Percentiles rank a stretch among this genome's conserved stretches.
These are phyloP conservation scores for Sphaeridia pumilis DNA, from an alignment of 2,888 invertebrate genomes.

Conservation along the genomic window DNA sequence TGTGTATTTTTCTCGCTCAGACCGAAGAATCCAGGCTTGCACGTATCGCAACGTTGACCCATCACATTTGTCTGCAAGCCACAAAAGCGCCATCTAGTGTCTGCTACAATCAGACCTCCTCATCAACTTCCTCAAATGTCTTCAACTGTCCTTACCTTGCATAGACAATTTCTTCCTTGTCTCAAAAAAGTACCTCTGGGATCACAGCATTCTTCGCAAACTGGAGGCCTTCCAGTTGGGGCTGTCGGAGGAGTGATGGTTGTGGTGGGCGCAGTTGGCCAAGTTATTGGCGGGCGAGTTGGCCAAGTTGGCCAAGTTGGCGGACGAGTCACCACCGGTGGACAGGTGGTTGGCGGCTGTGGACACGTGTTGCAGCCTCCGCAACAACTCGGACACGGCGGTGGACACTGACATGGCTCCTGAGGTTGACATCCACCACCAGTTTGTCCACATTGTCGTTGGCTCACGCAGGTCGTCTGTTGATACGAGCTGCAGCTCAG, in stretches of 20 bases:
- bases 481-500: too few species aligned
- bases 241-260: background rate
- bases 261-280: background rate
- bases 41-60: slow-evolving; percentile 4
- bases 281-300: background rate
- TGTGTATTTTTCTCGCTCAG: slow-evolving; percentile 1
- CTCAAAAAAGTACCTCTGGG: background rate
- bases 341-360: background rate
- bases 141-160: background rate
- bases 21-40: slow-evolving; percentile 11
- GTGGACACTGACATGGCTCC: background rate
- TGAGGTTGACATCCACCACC: background rate
- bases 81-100: background rate
- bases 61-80: slow-evolving; percentile 5
- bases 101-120: background rate
- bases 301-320: background rate
- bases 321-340: too few species aligned
- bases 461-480: background rate
- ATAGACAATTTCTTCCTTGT: background rate
- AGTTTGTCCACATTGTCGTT: background rate
- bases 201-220: background rate
- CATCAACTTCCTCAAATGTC: background rate
- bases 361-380: background rate
- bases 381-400: slow-evolving; percentile 1
- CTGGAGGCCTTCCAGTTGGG: background rate